Conservation (phyloP, 2,888 invertebrate genomes). For the Himalopsyche anomala region DNA sequence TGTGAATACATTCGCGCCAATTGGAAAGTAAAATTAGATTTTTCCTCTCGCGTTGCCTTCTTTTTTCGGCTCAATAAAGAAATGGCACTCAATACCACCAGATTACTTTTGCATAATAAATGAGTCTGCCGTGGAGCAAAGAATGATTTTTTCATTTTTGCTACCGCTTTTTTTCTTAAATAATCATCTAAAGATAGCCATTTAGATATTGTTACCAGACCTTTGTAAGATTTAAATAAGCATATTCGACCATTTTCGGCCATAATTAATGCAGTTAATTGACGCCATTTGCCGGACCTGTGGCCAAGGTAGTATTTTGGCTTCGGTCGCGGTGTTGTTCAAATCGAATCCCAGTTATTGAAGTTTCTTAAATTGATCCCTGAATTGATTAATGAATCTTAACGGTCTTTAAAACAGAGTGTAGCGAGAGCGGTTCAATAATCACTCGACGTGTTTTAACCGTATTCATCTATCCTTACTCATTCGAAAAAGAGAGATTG, state of each 20-base stretch:
- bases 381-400: no score
- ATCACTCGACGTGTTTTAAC: no score
- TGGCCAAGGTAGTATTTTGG: no score
- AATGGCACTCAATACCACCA: constrained; percentile 16
- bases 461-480: no score
- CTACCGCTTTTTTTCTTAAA: not conserved
- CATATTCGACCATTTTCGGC: not conserved
- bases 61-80: not conserved
- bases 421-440: no score
- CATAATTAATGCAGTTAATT: no score
- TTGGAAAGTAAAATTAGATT: constrained; percentile 26
- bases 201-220: not conserved
- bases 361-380: no score
- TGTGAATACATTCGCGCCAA: constrained; percentile 31
- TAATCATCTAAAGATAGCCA: not conserved
- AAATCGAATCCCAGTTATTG: no score
- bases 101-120: constrained; percentile 31
- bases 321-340: no score
- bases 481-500: no score
- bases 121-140: not conserved
- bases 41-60: not conserved
- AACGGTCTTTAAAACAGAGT: no score
- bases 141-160: not conserved
- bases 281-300: no score
- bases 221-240: not conserved